Evolutionary conservation across 2,888 invertebrate species (phyloP).

Genomic region (Cheilosia scutellata): DNA sequence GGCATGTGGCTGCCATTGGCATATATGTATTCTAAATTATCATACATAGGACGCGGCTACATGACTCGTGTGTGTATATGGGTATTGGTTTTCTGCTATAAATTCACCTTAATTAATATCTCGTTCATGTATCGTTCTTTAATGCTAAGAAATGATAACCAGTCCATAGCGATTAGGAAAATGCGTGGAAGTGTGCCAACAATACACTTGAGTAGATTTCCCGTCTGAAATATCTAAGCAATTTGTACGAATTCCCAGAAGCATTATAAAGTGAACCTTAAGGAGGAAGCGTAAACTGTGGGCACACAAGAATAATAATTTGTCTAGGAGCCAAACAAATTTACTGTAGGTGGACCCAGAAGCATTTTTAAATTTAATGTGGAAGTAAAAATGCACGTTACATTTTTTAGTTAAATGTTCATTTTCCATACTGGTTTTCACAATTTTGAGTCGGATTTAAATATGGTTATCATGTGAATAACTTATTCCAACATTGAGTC

Average conservation of each 20-base stretch:
- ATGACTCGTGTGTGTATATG: conserved; percentile 5
- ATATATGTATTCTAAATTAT: conserved; percentile 54
- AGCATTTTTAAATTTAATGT: no score
- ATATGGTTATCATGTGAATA: no score
- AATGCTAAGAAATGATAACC: conserved; percentile 17
- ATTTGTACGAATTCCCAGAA: neutral
- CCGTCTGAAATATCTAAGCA: neutral
- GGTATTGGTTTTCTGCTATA: conserved; percentile 44
- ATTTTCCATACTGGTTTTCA: no score
- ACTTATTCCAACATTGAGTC: no score
- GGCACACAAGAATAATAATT: no score
- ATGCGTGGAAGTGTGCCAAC: neutral
- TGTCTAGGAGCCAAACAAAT: no score
- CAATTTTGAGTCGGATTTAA: no score
- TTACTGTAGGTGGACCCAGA: no score
- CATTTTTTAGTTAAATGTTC: no score
- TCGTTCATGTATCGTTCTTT: conserved; percentile 30
- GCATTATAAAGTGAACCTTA: no score
- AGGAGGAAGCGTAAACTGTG: no score
- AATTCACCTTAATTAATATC: conserved; percentile 33
- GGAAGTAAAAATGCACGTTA: no score
- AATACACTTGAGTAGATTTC: neutral
- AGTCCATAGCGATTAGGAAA: neutral
- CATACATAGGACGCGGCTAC: conserved; percentile 26
- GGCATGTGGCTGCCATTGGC: conserved; percentile 43